Evolutionary conservation across 2,113 vertebrate species (phyloP).

Genomic region (Heterocephalus glaber): DNA sequence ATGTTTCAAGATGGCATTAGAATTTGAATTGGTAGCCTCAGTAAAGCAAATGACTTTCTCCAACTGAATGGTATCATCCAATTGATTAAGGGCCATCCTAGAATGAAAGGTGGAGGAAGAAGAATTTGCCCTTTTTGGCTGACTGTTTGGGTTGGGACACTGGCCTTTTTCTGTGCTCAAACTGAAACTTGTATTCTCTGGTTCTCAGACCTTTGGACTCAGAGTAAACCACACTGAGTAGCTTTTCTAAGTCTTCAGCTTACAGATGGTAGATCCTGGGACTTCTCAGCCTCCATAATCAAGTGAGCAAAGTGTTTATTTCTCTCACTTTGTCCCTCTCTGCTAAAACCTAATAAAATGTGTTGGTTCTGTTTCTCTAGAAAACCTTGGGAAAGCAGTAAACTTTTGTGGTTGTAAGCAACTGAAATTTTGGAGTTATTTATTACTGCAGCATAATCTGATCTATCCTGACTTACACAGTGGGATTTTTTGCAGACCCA

Average conservation of each 20-base stretch:
- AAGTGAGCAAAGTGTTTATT: background rate
- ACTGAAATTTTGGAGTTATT: background rate
- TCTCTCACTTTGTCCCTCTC: no score
- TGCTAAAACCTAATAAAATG: background rate
- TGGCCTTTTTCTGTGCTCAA: background rate
- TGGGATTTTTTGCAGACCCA: background rate
- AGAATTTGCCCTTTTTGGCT: background rate
- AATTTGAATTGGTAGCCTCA: background rate
- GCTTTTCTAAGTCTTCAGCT: background rate
- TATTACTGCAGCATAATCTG: background rate
- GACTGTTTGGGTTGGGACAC: background rate
- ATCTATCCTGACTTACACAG: background rate
- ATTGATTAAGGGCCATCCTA: no score
- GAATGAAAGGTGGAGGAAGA: background rate
- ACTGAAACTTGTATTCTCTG: background rate
- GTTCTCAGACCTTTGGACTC: background rate
- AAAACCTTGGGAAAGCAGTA: background rate
- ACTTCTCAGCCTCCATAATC: background rate
- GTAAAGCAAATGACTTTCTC: background rate
- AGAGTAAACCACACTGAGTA: background rate
- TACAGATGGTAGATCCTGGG: background rate
- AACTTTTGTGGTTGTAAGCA: background rate
- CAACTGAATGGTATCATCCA: background rate
- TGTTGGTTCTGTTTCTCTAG: background rate
- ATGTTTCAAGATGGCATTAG: background rate